phyloP scores from a whole-genome alignment of 2,797 vertebrate species.

The Amazonetta brasiliensis region DNA sequence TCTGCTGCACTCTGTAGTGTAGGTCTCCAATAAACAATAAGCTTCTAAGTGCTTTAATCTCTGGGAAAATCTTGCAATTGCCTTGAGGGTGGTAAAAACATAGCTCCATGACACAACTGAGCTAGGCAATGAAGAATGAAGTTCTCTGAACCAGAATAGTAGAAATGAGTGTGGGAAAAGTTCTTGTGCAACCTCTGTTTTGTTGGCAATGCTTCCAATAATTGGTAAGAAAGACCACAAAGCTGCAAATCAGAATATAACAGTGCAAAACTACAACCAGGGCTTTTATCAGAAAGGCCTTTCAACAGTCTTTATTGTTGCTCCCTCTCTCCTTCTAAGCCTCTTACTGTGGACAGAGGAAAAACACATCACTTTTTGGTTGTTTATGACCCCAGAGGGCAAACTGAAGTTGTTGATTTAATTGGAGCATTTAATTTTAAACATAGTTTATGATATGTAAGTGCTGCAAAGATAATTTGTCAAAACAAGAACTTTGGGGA shows the following conservation, averaged over 20 bases:
- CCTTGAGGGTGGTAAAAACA: constrained; percentile 9
- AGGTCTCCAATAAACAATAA: constrained; percentile 12
- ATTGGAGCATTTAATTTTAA: constrained; percentile 41
- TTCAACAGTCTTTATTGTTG: neutral
- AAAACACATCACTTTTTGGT: neutral
- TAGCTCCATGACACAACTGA: neutral
- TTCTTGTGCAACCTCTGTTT: constrained; percentile 15
- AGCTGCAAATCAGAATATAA: constrained; percentile 9
- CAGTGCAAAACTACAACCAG: neutral
- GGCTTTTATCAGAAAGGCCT: neutral
- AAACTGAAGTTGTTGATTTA: constrained; percentile 33
- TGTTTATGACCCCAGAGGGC: neutral
- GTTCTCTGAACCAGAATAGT: constrained; percentile 5
- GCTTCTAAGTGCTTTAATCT: constrained; percentile 23
- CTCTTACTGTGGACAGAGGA: neutral
- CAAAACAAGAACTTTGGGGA: constrained; percentile 31
- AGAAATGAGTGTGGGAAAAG: constrained; percentile 21
- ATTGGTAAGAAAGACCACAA: neutral
- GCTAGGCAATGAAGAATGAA: constrained; percentile 3
- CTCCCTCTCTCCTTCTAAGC: neutral
- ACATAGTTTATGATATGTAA: constrained; percentile 17
- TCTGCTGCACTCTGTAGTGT: neutral
- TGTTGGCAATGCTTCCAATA: neutral
- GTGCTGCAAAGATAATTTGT: constrained; percentile 18
- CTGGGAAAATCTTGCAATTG: constrained; percentile 56